phyloP scores from a whole-genome alignment of 2,113 vertebrate genomes.

The Ifrita kowaldi region DNA sequence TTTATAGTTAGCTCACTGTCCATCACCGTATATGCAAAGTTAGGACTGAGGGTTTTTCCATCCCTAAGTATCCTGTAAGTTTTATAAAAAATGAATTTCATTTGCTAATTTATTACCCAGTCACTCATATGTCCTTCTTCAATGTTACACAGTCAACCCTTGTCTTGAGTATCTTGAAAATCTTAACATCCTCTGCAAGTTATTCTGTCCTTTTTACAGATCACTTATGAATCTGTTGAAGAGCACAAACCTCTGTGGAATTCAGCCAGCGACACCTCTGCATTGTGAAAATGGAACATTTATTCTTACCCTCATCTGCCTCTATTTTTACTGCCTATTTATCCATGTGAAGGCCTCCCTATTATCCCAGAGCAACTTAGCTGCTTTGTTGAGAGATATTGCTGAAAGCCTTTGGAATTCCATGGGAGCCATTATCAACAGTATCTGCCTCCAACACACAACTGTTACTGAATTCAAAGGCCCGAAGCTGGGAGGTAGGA shows the following conservation, averaged over 20 bases:
- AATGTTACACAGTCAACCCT: not conserved
- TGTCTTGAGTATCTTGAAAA: not conserved
- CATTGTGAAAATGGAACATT: slow-evolving; percentile 30
- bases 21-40: not conserved
- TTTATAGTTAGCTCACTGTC: not conserved
- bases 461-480: not conserved
- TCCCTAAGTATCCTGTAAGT: not conserved
- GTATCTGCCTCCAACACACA: not conserved
- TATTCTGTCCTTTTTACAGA: not conserved
- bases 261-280: not conserved
- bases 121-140: not conserved
- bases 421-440: not conserved
- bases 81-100: not conserved
- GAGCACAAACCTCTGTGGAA: slow-evolving; percentile 13
- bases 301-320: not conserved
- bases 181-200: not conserved
- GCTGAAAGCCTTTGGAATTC: slow-evolving; percentile 1
- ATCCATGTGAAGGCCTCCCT: not conserved
- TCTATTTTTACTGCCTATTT: not conserved
- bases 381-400: not conserved
- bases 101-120: not conserved
- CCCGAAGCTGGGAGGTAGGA: not conserved
- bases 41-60: not conserved
- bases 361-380: not conserved
- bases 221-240: not conserved